Conservation (phyloP, 2,113 vertebrate species). For the Pogonocichla stellata region DNA sequence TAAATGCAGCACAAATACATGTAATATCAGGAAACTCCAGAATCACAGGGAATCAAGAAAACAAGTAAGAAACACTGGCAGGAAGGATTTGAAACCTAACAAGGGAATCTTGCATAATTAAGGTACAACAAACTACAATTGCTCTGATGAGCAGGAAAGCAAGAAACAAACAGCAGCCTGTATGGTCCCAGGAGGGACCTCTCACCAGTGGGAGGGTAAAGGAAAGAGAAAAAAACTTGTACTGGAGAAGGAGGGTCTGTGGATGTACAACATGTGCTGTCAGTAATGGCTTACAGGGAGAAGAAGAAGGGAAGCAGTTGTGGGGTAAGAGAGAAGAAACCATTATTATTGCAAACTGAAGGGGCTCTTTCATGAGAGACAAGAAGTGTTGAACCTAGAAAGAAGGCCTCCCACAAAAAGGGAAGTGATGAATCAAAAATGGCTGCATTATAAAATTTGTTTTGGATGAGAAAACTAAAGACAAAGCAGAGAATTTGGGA, state of each 20-base stretch:
- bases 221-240: background rate
- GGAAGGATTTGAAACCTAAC: slow-evolving; percentile 54
- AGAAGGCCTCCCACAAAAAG: background rate
- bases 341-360: background rate
- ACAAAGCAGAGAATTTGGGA: background rate
- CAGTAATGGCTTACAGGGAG: background rate
- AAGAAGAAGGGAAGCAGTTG: background rate
- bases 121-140: slow-evolving; percentile 50
- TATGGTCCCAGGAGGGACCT: slow-evolving; percentile 34
- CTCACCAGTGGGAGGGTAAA: background rate
- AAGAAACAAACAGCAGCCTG: slow-evolving; percentile 53
- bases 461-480: background rate
- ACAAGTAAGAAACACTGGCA: slow-evolving; percentile 5
- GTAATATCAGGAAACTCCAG: slow-evolving; percentile 22
- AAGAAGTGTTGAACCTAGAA: background rate
- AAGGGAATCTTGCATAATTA: slow-evolving; percentile 55
- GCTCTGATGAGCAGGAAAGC: slow-evolving; percentile 62
- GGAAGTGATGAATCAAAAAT: background rate
- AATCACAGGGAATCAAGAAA: slow-evolving; percentile 13
- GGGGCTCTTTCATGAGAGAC: background rate
- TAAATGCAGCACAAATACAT: background rate
- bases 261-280: background rate
- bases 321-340: background rate
- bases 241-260: background rate
- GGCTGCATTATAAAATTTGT: background rate